Base-by-base conservation (phyloP, 2,113 vertebrate species). In the Chlamydotis undulata region DNA sequence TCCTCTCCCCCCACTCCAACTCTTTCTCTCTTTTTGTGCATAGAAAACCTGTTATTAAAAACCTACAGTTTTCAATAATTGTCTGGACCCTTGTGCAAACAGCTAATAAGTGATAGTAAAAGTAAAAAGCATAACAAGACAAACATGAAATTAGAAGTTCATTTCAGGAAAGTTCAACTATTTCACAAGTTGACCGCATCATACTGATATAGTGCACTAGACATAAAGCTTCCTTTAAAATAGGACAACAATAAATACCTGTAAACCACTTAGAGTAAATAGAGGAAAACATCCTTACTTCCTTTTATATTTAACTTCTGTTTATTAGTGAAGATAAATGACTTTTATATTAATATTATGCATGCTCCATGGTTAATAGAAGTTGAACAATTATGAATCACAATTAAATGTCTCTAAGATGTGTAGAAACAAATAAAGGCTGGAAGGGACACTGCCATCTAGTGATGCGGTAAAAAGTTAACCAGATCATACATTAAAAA, bases 381-480 rank as follows among this genome's bases (percentile, higher is more conserved):
- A 79, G 12, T 61, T 92, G 50, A 94, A 41, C 3, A 7, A 63
- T 83, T 85, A 25, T 60, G 39, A 88, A 86, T 85, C 22, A 64
- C 26, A 81, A 86, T 67, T 74, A 67, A 92, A 45, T 43, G 7
- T 24, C 53, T 83, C 39, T 49, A 25, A 94, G 45, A 45, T 0
- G 0, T 35, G 26, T 5, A 80, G 63, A 69, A 16, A 35, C 35
- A 33, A 81, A 19, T 14, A 26, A 37, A 56, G 41, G 41, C 26
- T 76, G 70, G 53, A 87, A 92, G 57, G 14, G 31, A 77, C 76
- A 85, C 24, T 90, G 82, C 81, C 89, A 91, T 76, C 89, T 95
- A 93, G 73, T 0, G 19, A 85, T 37, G 10, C 55, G 49, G 68
- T 31, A 55, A 50, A 41, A 90, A 68, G 41, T 65, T 55, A 76